phyloP scores from a whole-genome alignment of 2,113 vertebrate species.

The Macquaria ambigua region DNA sequence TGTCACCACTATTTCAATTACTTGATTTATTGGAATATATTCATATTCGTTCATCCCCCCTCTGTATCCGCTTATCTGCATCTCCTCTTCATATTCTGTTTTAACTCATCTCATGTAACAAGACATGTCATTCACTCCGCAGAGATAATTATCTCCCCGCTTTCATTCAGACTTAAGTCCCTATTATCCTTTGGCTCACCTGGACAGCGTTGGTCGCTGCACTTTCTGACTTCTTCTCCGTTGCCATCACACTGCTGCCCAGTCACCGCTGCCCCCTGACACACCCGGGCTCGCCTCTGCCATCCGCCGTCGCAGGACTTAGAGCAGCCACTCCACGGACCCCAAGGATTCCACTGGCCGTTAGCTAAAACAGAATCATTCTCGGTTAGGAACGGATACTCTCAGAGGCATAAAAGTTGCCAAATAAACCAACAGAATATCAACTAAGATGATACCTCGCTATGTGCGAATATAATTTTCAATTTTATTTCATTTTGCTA shows the following conservation, averaged over 20 bases:
- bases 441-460: neutral
- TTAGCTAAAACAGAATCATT: conserved; percentile 87
- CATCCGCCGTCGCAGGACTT: conserved; percentile 97
- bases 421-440: neutral
- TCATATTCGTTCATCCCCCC: conserved; percentile 49
- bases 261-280: conserved; percentile 90
- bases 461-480: neutral
- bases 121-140: conserved; percentile 38
- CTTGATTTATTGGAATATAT: conserved; percentile 43
- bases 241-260: conserved; percentile 95
- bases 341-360: conserved; percentile 99
- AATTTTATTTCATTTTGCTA: conserved; percentile 12
- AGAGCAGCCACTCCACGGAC: conserved; percentile 97
- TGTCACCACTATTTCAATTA: conserved; percentile 28
- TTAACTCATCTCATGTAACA: conserved; percentile 45
- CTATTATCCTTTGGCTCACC: conserved; percentile 85
- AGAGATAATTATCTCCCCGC: conserved; percentile 54
- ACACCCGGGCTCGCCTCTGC: conserved; percentile 92
- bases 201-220: conserved; percentile 97
- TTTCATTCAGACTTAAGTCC: conserved; percentile 59
- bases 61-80: conserved; percentile 21
- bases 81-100: conserved; percentile 21
- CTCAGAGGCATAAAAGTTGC: neutral
- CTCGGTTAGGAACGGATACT: conserved; percentile 36
- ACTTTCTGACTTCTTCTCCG: conserved; percentile 93